Conservation (phyloP, 2,888 invertebrate species). For the Agrotis ipsilon region DNA sequence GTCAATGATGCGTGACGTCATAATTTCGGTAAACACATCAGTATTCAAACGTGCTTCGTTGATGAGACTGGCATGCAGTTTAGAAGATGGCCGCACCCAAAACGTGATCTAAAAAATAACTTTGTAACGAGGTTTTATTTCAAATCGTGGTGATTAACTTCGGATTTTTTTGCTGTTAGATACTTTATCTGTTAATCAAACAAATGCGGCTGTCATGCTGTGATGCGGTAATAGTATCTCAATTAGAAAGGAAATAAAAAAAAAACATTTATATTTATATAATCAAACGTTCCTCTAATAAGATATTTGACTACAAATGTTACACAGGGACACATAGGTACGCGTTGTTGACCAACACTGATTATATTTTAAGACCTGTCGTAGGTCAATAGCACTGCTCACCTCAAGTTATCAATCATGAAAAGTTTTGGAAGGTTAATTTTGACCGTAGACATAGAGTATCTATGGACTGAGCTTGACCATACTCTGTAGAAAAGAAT, state of each 20-base stretch:
- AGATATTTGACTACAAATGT: neutral
- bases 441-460: too few relatives aligned
- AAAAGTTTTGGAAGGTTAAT: too few relatives aligned
- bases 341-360: too few relatives aligned
- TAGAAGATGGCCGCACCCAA: slow-evolving; percentile 72
- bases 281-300: too few relatives aligned
- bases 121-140: slow-evolving; percentile 39
- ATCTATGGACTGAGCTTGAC: too few relatives aligned
- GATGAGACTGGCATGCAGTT: slow-evolving; percentile 71
- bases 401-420: too few relatives aligned
- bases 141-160: slow-evolving; percentile 30
- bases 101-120: slow-evolving; percentile 60
- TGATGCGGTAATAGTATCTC: neutral
- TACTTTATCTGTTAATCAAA: slow-evolving; percentile 2
- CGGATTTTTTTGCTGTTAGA: slow-evolving; percentile 6
- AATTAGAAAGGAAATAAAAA: slow-evolving; percentile 13
- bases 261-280: too few relatives aligned
- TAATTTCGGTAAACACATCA: slow-evolving; percentile 74
- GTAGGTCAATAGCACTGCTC: too few relatives aligned
- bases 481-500: too few relatives aligned
- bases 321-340: too few relatives aligned
- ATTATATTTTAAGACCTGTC: too few relatives aligned
- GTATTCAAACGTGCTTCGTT: slow-evolving; percentile 68
- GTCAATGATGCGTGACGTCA: slow-evolving; percentile 88
- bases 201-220: neutral